A percentile compares a stretch with the other conserved stretches of the same genome.
Evolutionary conservation across 2,888 invertebrate genomes (phyloP).

Genomic region (Calliopum simillimum): DNA sequence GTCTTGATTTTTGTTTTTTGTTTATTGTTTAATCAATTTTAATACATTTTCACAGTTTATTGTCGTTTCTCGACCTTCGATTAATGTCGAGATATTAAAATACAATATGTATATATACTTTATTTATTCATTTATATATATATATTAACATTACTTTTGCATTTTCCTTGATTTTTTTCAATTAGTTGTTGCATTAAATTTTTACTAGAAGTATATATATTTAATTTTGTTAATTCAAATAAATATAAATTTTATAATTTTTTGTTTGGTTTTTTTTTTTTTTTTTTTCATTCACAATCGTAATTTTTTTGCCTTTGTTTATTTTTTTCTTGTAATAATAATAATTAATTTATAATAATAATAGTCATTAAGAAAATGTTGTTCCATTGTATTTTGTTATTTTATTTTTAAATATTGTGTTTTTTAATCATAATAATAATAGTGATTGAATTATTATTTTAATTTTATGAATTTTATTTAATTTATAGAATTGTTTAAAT

Average conservation of each 20-base stretch:
- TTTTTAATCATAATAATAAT: neutral
- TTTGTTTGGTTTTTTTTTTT: conserved; percentile 21
- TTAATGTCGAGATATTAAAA: conserved; percentile 67
- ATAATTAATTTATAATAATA: conserved; percentile 9
- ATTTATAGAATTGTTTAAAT: too few relatives aligned
- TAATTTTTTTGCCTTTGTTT: conserved; percentile 9
- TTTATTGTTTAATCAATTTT: conserved; percentile 43
- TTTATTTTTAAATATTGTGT: conserved; percentile 3
- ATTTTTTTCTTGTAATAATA: conserved; percentile 20
- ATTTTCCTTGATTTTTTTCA: neutral
- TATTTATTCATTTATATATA: conserved; percentile 34
- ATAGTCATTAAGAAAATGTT: conserved; percentile 29
- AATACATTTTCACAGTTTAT: conserved; percentile 68
- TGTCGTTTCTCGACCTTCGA: conserved; percentile 68
- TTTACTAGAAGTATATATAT: neutral
- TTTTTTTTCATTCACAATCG: conserved; percentile 12
- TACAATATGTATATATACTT: conserved; percentile 54
- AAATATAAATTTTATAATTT: conserved; percentile 24
- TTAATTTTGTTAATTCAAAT: neutral
- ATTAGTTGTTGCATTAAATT: conserved; percentile 3
- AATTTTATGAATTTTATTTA: too few relatives aligned
- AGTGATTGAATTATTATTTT: too few relatives aligned
- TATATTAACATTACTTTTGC: conserved; percentile 31
- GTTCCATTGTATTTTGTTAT: conserved; percentile 22
- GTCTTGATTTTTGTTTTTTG: conserved; percentile 40